Evolutionary conservation across 2,888 invertebrate genomes (phyloP), one percentile per base, ranked within the genome.

Genomic region (Pristionchus fissidentatus): DNA sequence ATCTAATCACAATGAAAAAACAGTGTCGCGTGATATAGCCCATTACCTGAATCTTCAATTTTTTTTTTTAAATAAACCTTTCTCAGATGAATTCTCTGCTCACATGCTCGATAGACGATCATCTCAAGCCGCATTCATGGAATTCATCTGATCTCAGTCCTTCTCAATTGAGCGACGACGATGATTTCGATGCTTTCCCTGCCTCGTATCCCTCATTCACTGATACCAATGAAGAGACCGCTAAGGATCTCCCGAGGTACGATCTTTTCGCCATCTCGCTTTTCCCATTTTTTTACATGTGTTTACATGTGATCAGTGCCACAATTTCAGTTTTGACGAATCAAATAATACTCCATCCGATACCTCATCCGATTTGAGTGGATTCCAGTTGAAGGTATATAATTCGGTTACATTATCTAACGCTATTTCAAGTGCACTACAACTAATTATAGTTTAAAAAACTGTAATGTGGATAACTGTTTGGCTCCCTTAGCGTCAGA

Each of bases 51-150:
- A n/a, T n/a, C n/a, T n/a, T 60, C 8, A 15, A 60, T 15, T n/a
- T 15, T n/a, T 15, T n/a, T 60, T 60, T 8, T 26, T 15, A 60
- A 10, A 26, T 60, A 26, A 15, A 10, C 60, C 29, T 8, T 26
- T 26, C 49, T 32, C 38, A 43, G 79, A 79, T 79, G 79, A 57
- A 79, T 41, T 79, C 79, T 57, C 79, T 79, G 2, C 79, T 79
- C 41, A 57, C 52, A 38, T 79, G 79, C 43, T 79, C 79, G 26
- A 57, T 79, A 38, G 79, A 79, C 26, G 57, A 79, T 15, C 55
- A 52, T 41, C 80, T 79, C 8, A 32, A 81, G 22, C 32, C 62
- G 3, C 60, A 46, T 32, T 81, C 80, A 46, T 81, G 80, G 80
- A 62, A 81, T 46, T 43, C 62, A 10, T n/a, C 43, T 22, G 80